A percentile compares a stretch with the other conserved stretches of the same genome.
These are phyloP conservation scores for Etia nguti DNA, from an alignment of 2,113 vertebrate genomes.

Conservation along the genomic window DNA sequence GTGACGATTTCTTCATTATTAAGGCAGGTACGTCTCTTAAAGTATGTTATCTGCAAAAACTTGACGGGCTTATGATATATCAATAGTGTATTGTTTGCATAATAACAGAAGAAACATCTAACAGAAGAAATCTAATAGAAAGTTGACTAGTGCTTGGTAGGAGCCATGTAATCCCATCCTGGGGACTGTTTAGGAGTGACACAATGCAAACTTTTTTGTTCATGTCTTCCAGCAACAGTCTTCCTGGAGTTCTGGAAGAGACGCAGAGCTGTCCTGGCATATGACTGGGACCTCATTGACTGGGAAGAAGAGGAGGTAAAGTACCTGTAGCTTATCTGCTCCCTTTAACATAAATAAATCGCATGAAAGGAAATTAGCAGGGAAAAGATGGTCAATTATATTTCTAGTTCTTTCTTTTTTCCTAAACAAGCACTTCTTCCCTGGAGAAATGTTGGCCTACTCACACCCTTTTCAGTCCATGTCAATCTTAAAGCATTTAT, in stretches of 20 bases:
- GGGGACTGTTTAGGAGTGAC: not conserved
- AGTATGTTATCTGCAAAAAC: not conserved
- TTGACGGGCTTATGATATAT: not conserved
- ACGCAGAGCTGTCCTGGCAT: slow-evolving; percentile 88
- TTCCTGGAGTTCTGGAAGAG: slow-evolving; percentile 98
- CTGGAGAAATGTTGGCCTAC: not conserved
- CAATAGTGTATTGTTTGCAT: not conserved
- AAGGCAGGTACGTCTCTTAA: not conserved
- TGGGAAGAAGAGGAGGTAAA: slow-evolving; percentile 95
- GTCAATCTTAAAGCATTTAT: not conserved
- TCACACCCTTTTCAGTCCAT: not conserved
- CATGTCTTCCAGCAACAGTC: slow-evolving; percentile 80
- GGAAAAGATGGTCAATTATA: not conserved
- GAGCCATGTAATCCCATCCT: not conserved
- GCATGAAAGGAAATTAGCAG: not conserved
- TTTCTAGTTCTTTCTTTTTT: not conserved
- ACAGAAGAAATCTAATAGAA: not conserved
- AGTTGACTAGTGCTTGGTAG: not conserved
- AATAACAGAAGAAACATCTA: not conserved
- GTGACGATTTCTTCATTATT: not conserved
- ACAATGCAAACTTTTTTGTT: not conserved
- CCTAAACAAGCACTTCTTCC: not conserved
- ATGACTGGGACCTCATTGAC: slow-evolving; percentile 97
- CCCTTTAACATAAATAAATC: not conserved
- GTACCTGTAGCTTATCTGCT: not conserved